Conservation (phyloP, 2,888 invertebrate species). For the Octodonta nipae region DNA sequence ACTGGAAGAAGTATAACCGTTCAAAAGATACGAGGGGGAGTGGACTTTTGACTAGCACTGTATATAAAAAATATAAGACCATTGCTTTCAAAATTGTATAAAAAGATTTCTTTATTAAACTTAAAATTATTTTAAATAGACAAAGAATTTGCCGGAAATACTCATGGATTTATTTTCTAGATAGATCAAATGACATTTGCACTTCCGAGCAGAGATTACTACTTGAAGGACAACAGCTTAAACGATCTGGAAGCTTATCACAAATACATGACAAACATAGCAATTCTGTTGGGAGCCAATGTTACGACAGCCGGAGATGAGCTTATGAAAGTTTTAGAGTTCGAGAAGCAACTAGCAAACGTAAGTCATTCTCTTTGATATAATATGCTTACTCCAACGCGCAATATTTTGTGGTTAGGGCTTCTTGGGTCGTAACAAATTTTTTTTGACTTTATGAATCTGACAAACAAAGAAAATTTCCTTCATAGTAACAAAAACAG, state of each 20-base stretch:
- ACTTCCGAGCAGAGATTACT: slow-evolving; percentile 73
- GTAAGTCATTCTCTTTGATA: slow-evolving; percentile 39
- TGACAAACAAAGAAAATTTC: too few relatives aligned
- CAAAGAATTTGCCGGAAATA: too few relatives aligned
- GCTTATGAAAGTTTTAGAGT: slow-evolving; percentile 55
- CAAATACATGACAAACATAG: slow-evolving; percentile 68
- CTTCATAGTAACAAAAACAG: too few relatives aligned
- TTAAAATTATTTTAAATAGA: too few relatives aligned
- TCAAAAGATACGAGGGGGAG: too few relatives aligned
- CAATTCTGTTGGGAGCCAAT: slow-evolving; percentile 61
- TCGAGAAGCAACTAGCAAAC: slow-evolving; percentile 70
- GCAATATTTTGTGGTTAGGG: background rate
- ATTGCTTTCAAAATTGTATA: too few relatives aligned
- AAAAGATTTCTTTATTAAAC: too few relatives aligned
- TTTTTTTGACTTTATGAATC: background rate
- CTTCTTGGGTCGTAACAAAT: background rate
- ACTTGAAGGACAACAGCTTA: slow-evolving; percentile 59
- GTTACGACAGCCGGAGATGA: slow-evolving; percentile 50
- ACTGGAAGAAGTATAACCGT: too few relatives aligned
- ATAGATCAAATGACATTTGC: slow-evolving; percentile 65
- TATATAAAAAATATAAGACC: too few relatives aligned
- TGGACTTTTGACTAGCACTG: too few relatives aligned
- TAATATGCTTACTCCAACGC: background rate
- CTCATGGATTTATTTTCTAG: slow-evolving; percentile 37
- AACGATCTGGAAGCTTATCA: slow-evolving; percentile 67